Conservation (phyloP, 2,888 invertebrate genomes). For the Galerucella pusilla region DNA sequence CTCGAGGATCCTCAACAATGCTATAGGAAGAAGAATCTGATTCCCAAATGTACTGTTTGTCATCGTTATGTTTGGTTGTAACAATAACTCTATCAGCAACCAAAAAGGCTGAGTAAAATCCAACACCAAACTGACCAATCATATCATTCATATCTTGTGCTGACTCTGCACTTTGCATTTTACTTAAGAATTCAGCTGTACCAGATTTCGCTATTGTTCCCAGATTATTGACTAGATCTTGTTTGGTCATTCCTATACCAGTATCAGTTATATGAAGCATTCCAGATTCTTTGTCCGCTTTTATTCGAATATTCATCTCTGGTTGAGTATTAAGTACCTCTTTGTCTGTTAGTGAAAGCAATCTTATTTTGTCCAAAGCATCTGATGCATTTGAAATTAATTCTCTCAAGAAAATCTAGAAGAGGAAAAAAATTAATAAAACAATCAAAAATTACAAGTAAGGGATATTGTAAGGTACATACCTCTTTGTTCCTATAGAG, state of each 20-base stretch:
- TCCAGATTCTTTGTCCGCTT: constrained; percentile 91
- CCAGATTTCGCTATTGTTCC: constrained; percentile 85
- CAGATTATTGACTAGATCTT: constrained; percentile 93
- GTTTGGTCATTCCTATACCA: constrained; percentile 97
- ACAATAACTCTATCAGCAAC: constrained; percentile 97
- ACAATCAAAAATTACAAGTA: background rate
- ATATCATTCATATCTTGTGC: constrained; percentile 91
- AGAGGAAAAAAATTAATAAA: constrained; percentile 37
- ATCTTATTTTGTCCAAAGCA: constrained; percentile 97
- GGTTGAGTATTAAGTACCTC: constrained; percentile 80
- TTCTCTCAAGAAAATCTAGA: constrained; percentile 93
- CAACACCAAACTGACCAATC: constrained; percentile 99
- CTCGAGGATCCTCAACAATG: constrained; percentile 94
- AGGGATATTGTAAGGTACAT: constrained; percentile 41
- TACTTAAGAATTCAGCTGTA: constrained; percentile 94
- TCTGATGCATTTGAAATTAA: constrained; percentile 99
- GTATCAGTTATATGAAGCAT: constrained; percentile 95
- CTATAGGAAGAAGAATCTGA: constrained; percentile 92
- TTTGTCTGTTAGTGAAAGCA: constrained; percentile 90
- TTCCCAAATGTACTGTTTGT: constrained; percentile 96
- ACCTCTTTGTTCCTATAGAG: constrained; percentile 98
- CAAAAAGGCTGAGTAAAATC: constrained; percentile 97
- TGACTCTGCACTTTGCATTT: constrained; percentile 80
- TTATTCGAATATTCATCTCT: constrained; percentile 91
- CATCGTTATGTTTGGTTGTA: constrained; percentile 95